These are phyloP conservation scores for Drosophila nr. perissopoda DNA, from an alignment of 2,888 invertebrate species.

Conservation along the genomic window DNA sequence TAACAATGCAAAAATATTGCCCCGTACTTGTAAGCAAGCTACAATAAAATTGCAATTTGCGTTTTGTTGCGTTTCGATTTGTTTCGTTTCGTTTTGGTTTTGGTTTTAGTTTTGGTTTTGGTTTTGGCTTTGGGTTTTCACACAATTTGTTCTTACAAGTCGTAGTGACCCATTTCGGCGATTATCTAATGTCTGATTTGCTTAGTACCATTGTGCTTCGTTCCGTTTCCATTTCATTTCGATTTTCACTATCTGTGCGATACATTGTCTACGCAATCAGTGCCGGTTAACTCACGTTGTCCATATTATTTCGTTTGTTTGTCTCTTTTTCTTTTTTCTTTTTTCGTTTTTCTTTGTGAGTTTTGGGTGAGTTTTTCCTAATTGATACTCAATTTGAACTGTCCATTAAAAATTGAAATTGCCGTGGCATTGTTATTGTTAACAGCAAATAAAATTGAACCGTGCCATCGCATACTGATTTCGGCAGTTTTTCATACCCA, in stretches of 20 bases:
- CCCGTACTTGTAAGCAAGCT: slow-evolving; percentile 64
- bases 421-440: slow-evolving; percentile 50
- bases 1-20: slow-evolving; percentile 72
- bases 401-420: slow-evolving; percentile 67
- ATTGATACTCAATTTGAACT: slow-evolving; percentile 74
- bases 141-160: slow-evolving; percentile 36
- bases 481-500: not conserved
- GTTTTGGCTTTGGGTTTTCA: slow-evolving; percentile 27
- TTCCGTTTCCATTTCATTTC: slow-evolving; percentile 30
- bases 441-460: slow-evolving; percentile 59
- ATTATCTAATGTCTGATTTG: slow-evolving; percentile 69
- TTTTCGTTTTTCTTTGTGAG: slow-evolving; percentile 7
- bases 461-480: slow-evolving; percentile 67
- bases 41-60: slow-evolving; percentile 65
- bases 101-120: not conserved
- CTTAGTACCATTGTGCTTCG: slow-evolving; percentile 12
- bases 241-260: slow-evolving; percentile 69
- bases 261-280: slow-evolving; percentile 67
- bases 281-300: slow-evolving; percentile 9
- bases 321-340: not conserved
- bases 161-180: slow-evolving; percentile 69
- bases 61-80: slow-evolving; percentile 31
- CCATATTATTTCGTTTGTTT: not conserved
- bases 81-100: slow-evolving; percentile 2
- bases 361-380: slow-evolving; percentile 44